Evolutionary conservation across 35 echinoderm and acorn worm species (phyloP), one percentile per base, ranked within the genome.

Genomic region (Chiridota heheva): DNA sequence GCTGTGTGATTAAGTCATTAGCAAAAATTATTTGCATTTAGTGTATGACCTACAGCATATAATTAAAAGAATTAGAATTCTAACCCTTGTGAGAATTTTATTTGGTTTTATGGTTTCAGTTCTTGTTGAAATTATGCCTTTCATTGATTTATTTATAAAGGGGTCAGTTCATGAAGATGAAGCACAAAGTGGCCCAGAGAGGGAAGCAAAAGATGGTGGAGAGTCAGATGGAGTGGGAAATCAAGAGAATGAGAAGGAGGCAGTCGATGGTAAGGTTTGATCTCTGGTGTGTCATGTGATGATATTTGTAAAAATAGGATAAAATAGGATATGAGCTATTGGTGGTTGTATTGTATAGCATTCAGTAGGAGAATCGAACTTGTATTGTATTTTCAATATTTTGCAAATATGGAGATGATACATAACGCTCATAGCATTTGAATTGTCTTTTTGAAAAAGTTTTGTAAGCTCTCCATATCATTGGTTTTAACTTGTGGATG

Each of bases 191-290:
- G 40, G 42, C 39, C 4, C 39, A 41, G 69, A 72, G 29, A 42
- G 44, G 7, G 67, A 73, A 10, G 46, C 38, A 84, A 68, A 29
- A 35, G 58, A 18, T 18, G 53, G 62, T 36, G 60, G 49, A 58
- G 62, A 67, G 39, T 4, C 7, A n/a, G 55, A 81, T 12, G 34
- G 22, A 42, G 12, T 59, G 25, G n/a, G 33, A 17, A 43, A 55
- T 4, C 36, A 58, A 4, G 46, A 51, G 73, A n/a, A 34, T 16
- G 43, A 77, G 18, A 8, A 77, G 0, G 43, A 77, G 3, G 17
- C 5, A 2, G 46, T 29, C 49, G 73, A 77, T n/a, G n/a, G 37
- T 24, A 12, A 55, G 77, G 20, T 15, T 2, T 24, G 40, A 20
- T 33, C 32, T 47, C 5, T 55, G 12, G 2, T 7, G 17, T n/a